Base-by-base conservation (phyloP, 2,797 vertebrate genomes). In the Fundulus diaphanus region DNA sequence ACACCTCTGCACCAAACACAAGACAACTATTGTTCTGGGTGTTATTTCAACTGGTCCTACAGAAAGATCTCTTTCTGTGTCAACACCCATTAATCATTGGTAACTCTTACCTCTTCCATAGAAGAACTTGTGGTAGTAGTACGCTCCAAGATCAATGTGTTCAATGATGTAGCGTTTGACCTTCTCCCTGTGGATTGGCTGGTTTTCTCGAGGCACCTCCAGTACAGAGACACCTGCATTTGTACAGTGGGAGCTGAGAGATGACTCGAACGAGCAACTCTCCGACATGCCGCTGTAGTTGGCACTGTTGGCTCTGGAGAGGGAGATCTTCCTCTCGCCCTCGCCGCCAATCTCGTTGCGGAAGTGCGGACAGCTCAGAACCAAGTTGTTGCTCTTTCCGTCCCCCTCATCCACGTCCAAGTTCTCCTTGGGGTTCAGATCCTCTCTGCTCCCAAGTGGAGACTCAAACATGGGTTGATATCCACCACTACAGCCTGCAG, bases 111-210 rank as follows among this genome's bases (percentile, higher is more conserved):
- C 98, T 98, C 94, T 98, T 67, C 97, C 98, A 1, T 97, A 98
- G 95, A 99, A 99, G 94, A 96, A 98, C 88, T 98, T 98, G 87
- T 97, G 97, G 92, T 98, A 99, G 83, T 99, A 99, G 92, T 98
- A 99, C 0, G 98, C 98, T 80, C 98, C 98, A 2, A 99, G 96
- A 92, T 99, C 98, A 56, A 99, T 97, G 89, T 99, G 98, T 37
- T 99, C 98, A 27, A 99, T 99, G 91, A 99, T 97, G 90, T 99
- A 99, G 86, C 98, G 97, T 81, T 98, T 99, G 85, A 99, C 97
- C 88, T 99, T 99, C 94, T 99, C 98, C 82, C 98, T 94, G 92
- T 98, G 98, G 81, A 99, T 95, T 11, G 97, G 96, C 88, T 99
- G 98, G 91, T 94, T 99, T 88, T 99, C 98, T 54, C 97, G 91